These are phyloP conservation scores for Etia nguti DNA, from an alignment of 2,113 vertebrate species.

Conservation along the genomic window DNA sequence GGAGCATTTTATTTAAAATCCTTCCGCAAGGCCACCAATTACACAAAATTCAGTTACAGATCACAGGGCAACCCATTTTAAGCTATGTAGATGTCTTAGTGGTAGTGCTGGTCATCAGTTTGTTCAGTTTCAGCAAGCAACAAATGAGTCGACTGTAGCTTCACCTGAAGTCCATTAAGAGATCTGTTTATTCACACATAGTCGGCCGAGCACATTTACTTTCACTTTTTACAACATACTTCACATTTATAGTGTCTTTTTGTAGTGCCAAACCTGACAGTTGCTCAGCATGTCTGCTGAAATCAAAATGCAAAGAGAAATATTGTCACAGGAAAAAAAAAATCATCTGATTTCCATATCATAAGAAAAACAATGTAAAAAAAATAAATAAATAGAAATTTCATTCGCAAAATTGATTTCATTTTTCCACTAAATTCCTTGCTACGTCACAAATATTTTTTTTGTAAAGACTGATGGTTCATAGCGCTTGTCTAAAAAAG, in stretches of 20 bases:
- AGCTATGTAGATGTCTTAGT: neutral
- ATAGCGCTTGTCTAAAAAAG: neutral
- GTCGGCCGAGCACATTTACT: neutral
- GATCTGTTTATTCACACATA: neutral
- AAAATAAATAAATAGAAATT: fast-evolving
- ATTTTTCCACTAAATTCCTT: neutral
- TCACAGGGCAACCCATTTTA: neutral
- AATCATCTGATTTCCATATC: neutral
- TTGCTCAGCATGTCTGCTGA: neutral
- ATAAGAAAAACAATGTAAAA: neutral
- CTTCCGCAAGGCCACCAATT: neutral
- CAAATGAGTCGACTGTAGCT: neutral
- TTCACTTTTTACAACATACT: neutral
- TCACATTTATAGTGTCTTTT: neutral
- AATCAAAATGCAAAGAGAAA: neutral
- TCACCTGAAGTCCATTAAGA: neutral
- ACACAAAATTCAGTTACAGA: neutral
- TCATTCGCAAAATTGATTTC: neutral
- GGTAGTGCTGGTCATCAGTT: neutral
- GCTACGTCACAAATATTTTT: neutral
- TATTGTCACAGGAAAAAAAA: neutral
- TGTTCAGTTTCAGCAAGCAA: neutral
- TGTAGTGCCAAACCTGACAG: neutral
- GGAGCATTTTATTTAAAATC: neutral
- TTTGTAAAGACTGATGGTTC: neutral